A percentile compares a stretch with the other conserved stretches of the same genome.
Evolutionary conservation across 2,797 vertebrate genomes (phyloP).

Genomic region (Hypotaenidia philippensis): DNA sequence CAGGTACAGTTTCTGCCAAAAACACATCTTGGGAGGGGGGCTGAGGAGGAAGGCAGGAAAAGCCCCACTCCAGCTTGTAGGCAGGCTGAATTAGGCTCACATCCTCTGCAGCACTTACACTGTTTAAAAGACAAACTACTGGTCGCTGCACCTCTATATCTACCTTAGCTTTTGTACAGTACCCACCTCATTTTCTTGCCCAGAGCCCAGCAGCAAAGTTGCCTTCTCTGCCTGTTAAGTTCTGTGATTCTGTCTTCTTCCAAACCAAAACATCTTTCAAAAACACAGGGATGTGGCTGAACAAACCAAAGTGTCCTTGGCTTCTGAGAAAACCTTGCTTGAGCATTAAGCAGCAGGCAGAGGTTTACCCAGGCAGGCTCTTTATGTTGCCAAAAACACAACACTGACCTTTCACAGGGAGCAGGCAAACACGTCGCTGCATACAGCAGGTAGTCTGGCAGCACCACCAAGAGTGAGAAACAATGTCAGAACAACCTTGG

Average conservation of each 20-base stretch:
- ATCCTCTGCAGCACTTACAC: not conserved
- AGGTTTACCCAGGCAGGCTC: not conserved
- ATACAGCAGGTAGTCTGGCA: not conserved
- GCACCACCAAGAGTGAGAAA: not conserved
- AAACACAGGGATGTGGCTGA: not conserved
- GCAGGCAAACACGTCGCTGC: not conserved
- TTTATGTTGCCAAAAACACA: not conserved
- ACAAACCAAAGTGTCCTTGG: not conserved
- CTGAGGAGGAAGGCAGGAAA: not conserved
- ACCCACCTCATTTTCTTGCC: slow-evolving; percentile 50
- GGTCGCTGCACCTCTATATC: not conserved
- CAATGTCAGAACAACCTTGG: slow-evolving; percentile 21
- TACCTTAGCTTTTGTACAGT: not conserved
- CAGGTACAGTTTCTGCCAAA: not conserved
- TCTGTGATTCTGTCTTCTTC: not conserved
- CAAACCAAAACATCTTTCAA: not conserved
- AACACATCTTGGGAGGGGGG: not conserved
- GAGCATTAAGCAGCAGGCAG: not conserved
- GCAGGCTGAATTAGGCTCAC: accelerated
- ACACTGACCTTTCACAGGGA: not conserved
- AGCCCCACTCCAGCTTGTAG: not conserved
- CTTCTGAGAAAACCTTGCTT: not conserved
- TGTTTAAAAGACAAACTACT: not conserved
- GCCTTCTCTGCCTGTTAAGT: not conserved
- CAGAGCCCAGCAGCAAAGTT: not conserved